Evolutionary conservation across 2,797 vertebrate genomes (phyloP), one percentile per base, ranked within the genome.

Genomic region (Cryptoblepharus egeriae): DNA sequence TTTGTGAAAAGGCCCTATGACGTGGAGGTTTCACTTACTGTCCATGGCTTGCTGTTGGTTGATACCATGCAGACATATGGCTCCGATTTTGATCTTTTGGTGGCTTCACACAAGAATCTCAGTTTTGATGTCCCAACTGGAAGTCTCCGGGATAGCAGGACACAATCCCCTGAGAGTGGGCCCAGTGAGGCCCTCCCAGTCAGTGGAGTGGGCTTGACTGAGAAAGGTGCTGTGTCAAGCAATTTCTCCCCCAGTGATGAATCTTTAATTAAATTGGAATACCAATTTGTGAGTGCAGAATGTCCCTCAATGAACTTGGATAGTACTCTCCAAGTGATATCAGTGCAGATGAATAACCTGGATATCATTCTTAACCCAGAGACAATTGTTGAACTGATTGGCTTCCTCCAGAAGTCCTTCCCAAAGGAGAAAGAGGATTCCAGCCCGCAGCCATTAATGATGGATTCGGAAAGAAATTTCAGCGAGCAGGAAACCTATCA

Each of bases 351-450:
- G 78, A 99, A 99, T 92, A 99, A 98, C 89, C 75, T 99, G 91
- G 98, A 99, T 93, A 99, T 99, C 71, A 99, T 99, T 87, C 96
- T 99, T 28, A 99, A 99, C 89, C 99, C 99, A 22, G 98, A 99
- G 93, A 99, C 99, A 5, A 98, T 99, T 39, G 98, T 99, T 82
- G 98, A 99, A 88, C 95, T 99, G 18, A 97, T 99, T 7, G 97
- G 97, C 61, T 99, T 99, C 89, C 97, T 99, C 65, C 99, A 99
- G 78, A 98, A 99, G 82, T 99, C 98, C 32, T 99, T 99, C 88
- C 99, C 99, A 0, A 99, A 98, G 93, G 98, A 98, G 72, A 98
- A 98, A 69, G 96, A 92, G 60, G 91, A 95, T 35, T 87, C 89
- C 42, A 97, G 95, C 67, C 92, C 95, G 69, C 95, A 96, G 76